phyloP scores from a whole-genome alignment of 1,140 invertebrate genomes.

The Grapholita molesta region DNA sequence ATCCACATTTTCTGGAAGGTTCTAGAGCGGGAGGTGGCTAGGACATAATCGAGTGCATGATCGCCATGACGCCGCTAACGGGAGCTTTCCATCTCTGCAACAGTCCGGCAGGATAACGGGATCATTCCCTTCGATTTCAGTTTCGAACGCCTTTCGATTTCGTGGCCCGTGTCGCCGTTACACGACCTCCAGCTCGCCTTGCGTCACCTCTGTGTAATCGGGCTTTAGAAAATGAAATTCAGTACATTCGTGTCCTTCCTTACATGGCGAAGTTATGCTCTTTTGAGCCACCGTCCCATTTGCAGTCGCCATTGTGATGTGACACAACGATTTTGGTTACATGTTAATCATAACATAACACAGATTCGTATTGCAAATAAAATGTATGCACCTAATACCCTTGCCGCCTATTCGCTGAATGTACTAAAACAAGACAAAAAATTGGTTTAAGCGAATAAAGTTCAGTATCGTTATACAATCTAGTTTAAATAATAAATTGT shows the following conservation, averaged over 20 bases:
- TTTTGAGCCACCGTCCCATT: conserved; percentile 44
- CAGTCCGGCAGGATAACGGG: conserved; percentile 62
- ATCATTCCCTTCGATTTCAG: conserved; percentile 70
- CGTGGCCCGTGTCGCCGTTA: conserved; percentile 54
- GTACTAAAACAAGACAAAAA: too few relatives aligned
- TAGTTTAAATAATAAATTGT: too few relatives aligned
- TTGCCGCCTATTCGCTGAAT: too few relatives aligned
- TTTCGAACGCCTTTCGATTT: conserved; percentile 73
- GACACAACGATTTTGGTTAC: background rate
- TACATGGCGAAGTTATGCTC: conserved; percentile 59
- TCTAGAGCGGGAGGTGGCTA: background rate
- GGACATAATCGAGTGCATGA: conserved; percentile 16
- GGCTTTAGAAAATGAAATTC: conserved; percentile 76
- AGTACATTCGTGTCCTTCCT: conserved; percentile 63
- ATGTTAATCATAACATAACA: background rate
- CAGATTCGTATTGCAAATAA: background rate
- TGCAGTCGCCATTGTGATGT: conserved; percentile 21
- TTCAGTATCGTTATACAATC: too few relatives aligned
- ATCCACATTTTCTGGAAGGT: background rate
- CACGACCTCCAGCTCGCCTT: conserved; percentile 54
- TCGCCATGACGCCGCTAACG: conserved; percentile 51
- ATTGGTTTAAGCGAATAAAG: too few relatives aligned
- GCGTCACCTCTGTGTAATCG: conserved; percentile 68
- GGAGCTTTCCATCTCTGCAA: conserved; percentile 65
- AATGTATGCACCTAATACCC: too few relatives aligned